Evolutionary conservation across 2,888 invertebrate species (phyloP), one percentile per base, ranked within the genome.

Genomic region (Alcis repandata): DNA sequence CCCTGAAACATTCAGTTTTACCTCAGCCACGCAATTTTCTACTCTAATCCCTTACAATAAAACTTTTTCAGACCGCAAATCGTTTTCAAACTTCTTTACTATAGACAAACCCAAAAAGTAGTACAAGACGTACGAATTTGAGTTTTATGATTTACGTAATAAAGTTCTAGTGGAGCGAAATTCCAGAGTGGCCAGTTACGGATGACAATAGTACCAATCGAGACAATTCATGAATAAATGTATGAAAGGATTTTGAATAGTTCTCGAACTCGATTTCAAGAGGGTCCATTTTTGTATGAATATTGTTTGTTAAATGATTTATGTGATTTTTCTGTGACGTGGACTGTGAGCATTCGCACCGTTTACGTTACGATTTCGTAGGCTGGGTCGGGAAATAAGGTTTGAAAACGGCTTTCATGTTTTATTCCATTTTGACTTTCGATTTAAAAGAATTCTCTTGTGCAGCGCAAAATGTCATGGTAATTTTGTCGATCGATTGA

Each of bases 121-220:
- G 11, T 6, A 36, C 11, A 17, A 15, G 11, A 11, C 40, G n/a
- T 1, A 17, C 56, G 15, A 67, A 49, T 65, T 67, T 68, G 22
- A 64, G 32, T 52, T 63, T 63, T 69, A 65, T 60, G 7, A 1
- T 1, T 19, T 45, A 45, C 1, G 13, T 9, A 15, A 56, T 63
- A 72, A 52, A 52, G 56, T 15, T 63, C 17, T 33, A 9, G 15
- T n/a, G 20, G 19, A 27, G 9, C 45, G 66, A 41, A 58, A 63
- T 63, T 58, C 46, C 52, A 66, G 48, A 19, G 60, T 68, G 54
- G 69, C 33, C 57, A 53, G 71, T 63, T 61, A 65, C 54, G 43
- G 49, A 73, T 70, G 72, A 76, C 76, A 73, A 73, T 73, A 68
- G 73, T 72, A 72, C 74, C 74, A 74, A 76, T 76, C 66, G 70